These are phyloP conservation scores for Meloidogyne chitwoodi DNA, from an alignment of 1,140 invertebrate genomes.

Conservation along the genomic window DNA sequence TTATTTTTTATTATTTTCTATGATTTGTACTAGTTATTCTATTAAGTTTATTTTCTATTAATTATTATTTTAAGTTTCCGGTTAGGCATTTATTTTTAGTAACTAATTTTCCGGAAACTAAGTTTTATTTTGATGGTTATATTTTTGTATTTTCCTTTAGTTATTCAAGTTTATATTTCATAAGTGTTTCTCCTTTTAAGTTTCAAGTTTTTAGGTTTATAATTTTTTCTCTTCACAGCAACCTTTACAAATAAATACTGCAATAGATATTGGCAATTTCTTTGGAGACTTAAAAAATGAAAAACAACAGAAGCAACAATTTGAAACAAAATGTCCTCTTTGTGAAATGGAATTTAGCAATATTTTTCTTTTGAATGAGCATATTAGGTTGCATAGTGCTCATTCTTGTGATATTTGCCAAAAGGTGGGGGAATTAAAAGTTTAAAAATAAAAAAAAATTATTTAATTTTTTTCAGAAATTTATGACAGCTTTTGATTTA, in stretches of 20 bases:
- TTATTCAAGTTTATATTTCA: not conserved
- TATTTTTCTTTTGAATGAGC: conserved; percentile 33
- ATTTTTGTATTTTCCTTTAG: not conserved
- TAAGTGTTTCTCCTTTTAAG: no score
- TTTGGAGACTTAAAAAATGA: not conserved
- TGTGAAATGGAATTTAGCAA: conserved; percentile 42
- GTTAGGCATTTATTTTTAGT: no score
- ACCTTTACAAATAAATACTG: not conserved
- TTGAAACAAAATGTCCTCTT: conserved; percentile 28
- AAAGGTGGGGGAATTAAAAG: conserved; percentile 18
- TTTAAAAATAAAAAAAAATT: not conserved
- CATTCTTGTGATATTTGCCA: conserved; percentile 35
- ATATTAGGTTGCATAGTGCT: conserved; percentile 31
- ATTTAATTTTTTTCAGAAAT: conserved; percentile 30
- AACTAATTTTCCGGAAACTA: not conserved
- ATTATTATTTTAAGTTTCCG: no score
- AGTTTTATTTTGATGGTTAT: not conserved
- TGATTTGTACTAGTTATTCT: no score
- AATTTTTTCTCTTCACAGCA: not conserved
- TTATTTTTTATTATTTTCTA: not conserved
- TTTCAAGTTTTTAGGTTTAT: no score
- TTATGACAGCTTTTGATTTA: conserved; percentile 45
- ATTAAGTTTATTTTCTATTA: no score
- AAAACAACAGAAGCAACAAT: not conserved
- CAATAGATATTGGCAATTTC: not conserved